Conservation (phyloP, 2,888 invertebrate species). For the Andricus curvator region DNA sequence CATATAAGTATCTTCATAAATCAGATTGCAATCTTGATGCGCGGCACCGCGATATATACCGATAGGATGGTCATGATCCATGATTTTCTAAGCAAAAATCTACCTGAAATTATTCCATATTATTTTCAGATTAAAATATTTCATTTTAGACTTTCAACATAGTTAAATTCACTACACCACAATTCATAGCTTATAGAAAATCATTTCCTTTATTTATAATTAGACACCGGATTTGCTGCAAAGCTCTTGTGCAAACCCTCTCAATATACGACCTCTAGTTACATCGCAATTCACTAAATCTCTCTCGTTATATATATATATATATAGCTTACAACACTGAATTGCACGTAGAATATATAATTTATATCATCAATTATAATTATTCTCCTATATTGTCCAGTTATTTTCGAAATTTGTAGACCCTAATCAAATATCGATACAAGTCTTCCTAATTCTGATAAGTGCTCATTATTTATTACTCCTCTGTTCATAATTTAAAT, state of each 20-base stretch:
- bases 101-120: not conserved
- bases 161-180: not conserved
- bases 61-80: too few relatives aligned
- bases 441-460: not conserved
- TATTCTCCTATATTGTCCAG: not conserved
- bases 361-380: not conserved
- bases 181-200: not conserved
- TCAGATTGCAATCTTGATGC: too few relatives aligned
- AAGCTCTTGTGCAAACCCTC: not conserved
- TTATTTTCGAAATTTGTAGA: not conserved
- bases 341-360: not conserved
- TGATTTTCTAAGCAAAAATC: too few relatives aligned
- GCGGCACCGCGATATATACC: too few relatives aligned
- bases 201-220: not conserved
- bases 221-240: not conserved
- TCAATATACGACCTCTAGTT: not conserved
- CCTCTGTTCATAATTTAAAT: not conserved
- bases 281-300: not conserved
- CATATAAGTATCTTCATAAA: too few relatives aligned
- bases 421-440: too few relatives aligned
- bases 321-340: not conserved
- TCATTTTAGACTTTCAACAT: not conserved
- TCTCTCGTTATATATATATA: too few relatives aligned
- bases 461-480: conserved; percentile 9
- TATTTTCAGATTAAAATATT: not conserved